A percentile compares a stretch with the other conserved stretches of the same genome.
Evolutionary conservation across 1,140 invertebrate species (phyloP).

Genomic region (Rhysida immarginata): DNA sequence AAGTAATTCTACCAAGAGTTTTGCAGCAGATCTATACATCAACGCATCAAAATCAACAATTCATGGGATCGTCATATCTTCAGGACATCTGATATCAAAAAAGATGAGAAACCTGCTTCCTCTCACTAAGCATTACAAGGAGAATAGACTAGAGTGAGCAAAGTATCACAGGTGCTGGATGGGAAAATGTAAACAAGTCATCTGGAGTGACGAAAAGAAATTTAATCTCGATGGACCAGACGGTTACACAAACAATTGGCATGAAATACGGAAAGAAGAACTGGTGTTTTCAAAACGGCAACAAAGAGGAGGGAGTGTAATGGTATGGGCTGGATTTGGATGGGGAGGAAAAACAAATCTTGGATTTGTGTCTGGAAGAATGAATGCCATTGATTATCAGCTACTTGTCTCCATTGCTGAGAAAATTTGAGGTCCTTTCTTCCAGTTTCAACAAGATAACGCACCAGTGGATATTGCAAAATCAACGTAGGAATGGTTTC

Average conservation of each 20-base stretch:
- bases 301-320: neutral
- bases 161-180: neutral
- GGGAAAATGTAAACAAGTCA: neutral
- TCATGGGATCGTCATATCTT: neutral
- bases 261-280: neutral
- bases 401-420: neutral
- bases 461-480: neutral
- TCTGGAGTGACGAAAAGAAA: neutral
- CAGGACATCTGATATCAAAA: neutral
- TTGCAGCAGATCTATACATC: neutral
- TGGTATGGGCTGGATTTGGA: neutral
- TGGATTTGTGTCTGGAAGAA: neutral
- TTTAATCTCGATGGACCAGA: neutral
- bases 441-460: neutral
- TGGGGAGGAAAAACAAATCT: neutral
- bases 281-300: neutral
- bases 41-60: neutral
- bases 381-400: neutral
- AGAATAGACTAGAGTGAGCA: neutral
- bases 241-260: neutral
- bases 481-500: neutral
- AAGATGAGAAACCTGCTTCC: neutral
- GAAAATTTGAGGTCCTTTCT: neutral
- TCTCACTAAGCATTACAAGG: neutral
- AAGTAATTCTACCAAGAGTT: neutral